phyloP scores from a whole-genome alignment of 2,888 invertebrate species.

The Eustalomyia histrio region DNA sequence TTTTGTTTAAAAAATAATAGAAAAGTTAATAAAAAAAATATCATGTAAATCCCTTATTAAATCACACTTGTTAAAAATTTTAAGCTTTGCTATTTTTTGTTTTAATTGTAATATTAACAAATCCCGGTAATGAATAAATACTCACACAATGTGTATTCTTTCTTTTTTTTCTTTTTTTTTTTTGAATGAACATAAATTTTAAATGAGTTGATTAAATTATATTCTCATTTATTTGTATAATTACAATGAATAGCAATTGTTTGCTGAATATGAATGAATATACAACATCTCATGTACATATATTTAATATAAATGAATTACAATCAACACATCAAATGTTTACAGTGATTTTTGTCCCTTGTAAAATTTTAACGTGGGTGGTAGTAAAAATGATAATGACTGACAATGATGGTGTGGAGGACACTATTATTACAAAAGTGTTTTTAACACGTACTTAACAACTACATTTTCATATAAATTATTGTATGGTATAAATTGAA shows the following conservation, averaged over 20 bases:
- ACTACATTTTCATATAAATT: slow-evolving; percentile 28
- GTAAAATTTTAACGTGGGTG: slow-evolving; percentile 29
- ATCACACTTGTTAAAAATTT: background rate
- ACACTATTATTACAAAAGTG: slow-evolving; percentile 18
- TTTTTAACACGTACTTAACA: slow-evolving; percentile 33
- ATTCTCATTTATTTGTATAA: slow-evolving; percentile 62
- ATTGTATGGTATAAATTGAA: background rate
- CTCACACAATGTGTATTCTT: background rate
- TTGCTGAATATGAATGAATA: slow-evolving; percentile 23
- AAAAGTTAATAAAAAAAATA: background rate
- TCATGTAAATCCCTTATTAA: background rate
- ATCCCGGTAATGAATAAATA: slow-evolving; percentile 7
- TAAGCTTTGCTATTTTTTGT: background rate
- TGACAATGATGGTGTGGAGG: slow-evolving; percentile 16
- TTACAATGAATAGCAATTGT: slow-evolving; percentile 49
- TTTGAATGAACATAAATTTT: slow-evolving; percentile 28
- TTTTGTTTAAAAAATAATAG: background rate
- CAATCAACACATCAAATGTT: slow-evolving; percentile 60
- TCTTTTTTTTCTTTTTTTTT: too few species aligned
- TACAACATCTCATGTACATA: slow-evolving; percentile 5
- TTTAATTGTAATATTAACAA: slow-evolving; percentile 20
- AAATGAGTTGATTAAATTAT: slow-evolving; percentile 61
- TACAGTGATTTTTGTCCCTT: slow-evolving; percentile 33
- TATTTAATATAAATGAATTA: slow-evolving; percentile 59
- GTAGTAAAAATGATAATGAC: too few species aligned